Percentiles rank a stretch among this genome's conserved stretches.
Evolutionary conservation across 2,113 vertebrate species (phyloP).

Genomic region (Varanus komodoensis): DNA sequence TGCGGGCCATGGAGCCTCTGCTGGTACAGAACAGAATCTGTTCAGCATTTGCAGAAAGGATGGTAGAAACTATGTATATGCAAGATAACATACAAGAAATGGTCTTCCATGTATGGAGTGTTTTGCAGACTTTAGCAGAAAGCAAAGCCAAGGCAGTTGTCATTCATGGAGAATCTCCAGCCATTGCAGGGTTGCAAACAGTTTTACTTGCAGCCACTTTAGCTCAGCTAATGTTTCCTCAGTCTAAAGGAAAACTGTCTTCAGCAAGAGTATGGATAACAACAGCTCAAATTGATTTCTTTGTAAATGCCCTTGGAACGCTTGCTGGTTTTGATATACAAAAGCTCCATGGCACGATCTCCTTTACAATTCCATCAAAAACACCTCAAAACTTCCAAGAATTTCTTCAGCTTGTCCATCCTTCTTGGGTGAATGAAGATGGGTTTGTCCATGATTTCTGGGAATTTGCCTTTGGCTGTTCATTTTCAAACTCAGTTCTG

Average conservation of each 20-base stretch:
- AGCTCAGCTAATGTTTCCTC: not conserved
- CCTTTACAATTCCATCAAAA: not conserved
- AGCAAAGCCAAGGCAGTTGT: not conserved
- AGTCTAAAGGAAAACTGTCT: not conserved
- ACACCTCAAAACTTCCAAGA: not conserved
- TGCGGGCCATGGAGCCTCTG: not conserved
- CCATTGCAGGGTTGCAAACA: not conserved
- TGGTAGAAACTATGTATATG: not conserved
- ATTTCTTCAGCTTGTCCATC: not conserved
- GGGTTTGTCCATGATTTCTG: not conserved
- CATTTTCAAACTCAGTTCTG: not conserved
- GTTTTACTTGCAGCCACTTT: not conserved
- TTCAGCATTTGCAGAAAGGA: not conserved
- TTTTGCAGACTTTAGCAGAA: not conserved
- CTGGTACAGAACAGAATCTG: too few species aligned
- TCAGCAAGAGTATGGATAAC: too few species aligned
- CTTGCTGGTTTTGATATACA: not conserved
- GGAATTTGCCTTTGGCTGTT: too few species aligned
- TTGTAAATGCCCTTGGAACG: not conserved
- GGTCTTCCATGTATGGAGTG: too few species aligned
- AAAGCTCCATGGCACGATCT: not conserved
- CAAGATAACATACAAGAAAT: not conserved
- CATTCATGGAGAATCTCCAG: not conserved
- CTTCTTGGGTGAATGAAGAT: not conserved
- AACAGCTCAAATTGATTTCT: not conserved